Evolutionary conservation across 2,797 vertebrate genomes (phyloP).

Genomic region (Sciaenops ocellatus): DNA sequence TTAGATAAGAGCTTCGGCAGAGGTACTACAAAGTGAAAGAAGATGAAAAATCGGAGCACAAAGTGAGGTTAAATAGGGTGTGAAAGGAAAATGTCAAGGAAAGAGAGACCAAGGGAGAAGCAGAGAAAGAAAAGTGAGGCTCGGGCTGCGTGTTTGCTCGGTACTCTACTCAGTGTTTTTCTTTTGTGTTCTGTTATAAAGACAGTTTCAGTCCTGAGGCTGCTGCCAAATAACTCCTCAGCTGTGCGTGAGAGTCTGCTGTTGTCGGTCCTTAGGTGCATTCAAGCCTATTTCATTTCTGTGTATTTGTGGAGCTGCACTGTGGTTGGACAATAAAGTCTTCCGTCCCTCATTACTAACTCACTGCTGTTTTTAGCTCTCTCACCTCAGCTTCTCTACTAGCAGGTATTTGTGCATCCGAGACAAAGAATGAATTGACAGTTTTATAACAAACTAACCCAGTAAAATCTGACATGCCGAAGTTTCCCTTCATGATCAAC

Average conservation of each 20-base stretch:
- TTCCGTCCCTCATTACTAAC: background rate
- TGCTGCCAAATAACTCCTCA: slow-evolving; percentile 22
- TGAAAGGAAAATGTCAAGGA: slow-evolving; percentile 8
- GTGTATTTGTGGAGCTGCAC: background rate
- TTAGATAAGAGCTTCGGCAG: background rate
- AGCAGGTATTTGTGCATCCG: background rate
- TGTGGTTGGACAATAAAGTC: background rate
- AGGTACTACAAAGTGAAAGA: background rate
- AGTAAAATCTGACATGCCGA: background rate
- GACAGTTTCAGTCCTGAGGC: slow-evolving; percentile 26
- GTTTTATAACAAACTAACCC: background rate
- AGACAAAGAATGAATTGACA: background rate
- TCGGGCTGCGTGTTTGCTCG: background rate
- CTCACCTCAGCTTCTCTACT: background rate
- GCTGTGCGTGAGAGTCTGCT: background rate
- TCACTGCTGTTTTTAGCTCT: background rate
- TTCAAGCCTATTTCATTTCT: background rate
- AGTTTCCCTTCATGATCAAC: background rate
- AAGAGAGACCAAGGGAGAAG: background rate
- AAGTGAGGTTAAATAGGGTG: slow-evolving; percentile 22
- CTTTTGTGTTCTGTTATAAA: slow-evolving; percentile 26
- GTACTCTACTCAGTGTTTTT: background rate
- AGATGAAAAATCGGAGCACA: background rate
- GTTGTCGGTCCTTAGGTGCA: background rate
- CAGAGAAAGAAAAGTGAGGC: background rate